Percentiles rank a stretch among this genome's conserved stretches.
Conservation (phyloP, 2,113 vertebrate genomes). For the Gambusia affinis region DNA sequence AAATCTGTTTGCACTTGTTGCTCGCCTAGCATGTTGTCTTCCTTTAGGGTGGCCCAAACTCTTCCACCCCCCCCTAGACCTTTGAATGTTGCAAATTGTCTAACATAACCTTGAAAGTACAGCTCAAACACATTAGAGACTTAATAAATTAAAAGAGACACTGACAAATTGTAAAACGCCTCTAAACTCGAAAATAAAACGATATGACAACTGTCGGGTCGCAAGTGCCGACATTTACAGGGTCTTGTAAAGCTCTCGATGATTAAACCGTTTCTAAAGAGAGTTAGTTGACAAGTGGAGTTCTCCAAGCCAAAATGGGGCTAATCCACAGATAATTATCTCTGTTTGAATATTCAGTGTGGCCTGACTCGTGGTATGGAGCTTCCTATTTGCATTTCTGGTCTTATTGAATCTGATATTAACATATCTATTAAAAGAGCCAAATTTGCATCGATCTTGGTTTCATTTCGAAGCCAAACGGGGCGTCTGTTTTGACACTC, state of each 20-base stretch:
- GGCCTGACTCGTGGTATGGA: constrained; percentile 35
- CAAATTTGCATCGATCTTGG: constrained; percentile 7
- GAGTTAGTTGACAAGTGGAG: constrained; percentile 59
- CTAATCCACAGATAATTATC: constrained; percentile 73
- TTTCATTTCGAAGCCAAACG: constrained; percentile 9
- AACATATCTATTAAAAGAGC: constrained; percentile 13
- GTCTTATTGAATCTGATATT: constrained; percentile 26
- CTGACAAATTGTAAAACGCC: background rate
- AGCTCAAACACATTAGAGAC: background rate
- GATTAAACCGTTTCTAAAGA: constrained; percentile 54
- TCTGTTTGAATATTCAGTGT: constrained; percentile 66
- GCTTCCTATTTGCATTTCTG: constrained; percentile 37
- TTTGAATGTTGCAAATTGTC: background rate
- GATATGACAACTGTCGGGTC: constrained; percentile 11
- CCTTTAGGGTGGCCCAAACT: constrained; percentile 21
- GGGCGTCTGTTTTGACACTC: constrained; percentile 33
- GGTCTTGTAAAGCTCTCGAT: constrained; percentile 35
- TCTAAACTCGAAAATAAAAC: constrained; percentile 3
- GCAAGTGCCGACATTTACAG: background rate
- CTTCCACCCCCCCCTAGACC: background rate
- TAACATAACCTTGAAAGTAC: background rate
- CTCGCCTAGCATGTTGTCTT: constrained; percentile 43
- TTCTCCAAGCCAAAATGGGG: constrained; percentile 57
- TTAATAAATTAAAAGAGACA: background rate
- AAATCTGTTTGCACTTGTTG: constrained; percentile 61